Conservation (phyloP, 2,888 invertebrate species). For the Amblyjoppa proteus region DNA sequence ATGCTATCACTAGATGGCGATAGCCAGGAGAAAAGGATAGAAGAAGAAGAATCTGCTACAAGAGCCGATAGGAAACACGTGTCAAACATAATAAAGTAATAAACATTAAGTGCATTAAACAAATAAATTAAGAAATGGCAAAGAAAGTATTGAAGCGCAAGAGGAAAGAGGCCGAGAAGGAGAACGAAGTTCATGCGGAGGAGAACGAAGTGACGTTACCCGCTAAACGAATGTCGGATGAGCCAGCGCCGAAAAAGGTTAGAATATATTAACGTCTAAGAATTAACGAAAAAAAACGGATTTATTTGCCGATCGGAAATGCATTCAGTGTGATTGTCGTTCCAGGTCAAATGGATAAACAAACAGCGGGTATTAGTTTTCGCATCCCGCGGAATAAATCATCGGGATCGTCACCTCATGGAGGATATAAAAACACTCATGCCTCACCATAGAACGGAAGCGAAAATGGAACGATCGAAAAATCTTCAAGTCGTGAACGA, state of each 20-base stretch:
- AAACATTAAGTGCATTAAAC: neutral
- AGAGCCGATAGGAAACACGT: slow-evolving; percentile 2
- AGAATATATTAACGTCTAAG: slow-evolving; percentile 69
- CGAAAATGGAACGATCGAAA: slow-evolving; percentile 97
- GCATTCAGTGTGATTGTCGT: slow-evolving; percentile 69
- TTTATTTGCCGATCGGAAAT: neutral
- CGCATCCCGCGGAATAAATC: slow-evolving; percentile 97
- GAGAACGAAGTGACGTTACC: slow-evolving; percentile 85
- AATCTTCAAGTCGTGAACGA: slow-evolving; percentile 95
- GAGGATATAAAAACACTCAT: slow-evolving; percentile 95
- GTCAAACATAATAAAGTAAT: neutral
- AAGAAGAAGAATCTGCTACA: neutral
- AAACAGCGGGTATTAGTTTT: slow-evolving; percentile 97
- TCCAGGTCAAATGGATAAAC: slow-evolving; percentile 96
- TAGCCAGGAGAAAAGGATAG: too few relatives aligned
- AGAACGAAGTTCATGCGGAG: slow-evolving; percentile 66
- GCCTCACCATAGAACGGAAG: slow-evolving; percentile 97
- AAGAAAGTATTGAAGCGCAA: slow-evolving; percentile 76
- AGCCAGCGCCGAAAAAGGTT: slow-evolving; percentile 90
- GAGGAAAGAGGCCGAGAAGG: slow-evolving; percentile 65
- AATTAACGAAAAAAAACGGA: neutral
- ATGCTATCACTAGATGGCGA: too few relatives aligned
- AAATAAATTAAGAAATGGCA: slow-evolving; percentile 66
- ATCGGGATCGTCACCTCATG: slow-evolving; percentile 97
- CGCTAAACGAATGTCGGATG: slow-evolving; percentile 90